Conservation (phyloP, 2,888 invertebrate genomes). For the Mimas tiliae region DNA sequence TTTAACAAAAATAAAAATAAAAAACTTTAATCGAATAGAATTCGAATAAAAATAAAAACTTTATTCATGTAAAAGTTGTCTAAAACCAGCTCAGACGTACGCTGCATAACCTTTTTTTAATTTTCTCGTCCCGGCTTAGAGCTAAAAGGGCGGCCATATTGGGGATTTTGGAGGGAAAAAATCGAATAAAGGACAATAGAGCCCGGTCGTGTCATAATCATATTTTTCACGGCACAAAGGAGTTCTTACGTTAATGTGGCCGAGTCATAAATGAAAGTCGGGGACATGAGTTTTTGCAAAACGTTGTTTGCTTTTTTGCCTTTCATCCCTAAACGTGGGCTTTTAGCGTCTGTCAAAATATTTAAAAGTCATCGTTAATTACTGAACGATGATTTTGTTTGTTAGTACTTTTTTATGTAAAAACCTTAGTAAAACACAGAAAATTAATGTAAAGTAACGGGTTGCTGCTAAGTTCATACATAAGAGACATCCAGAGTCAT, state of each 20-base stretch:
- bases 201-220: slow-evolving; percentile 77
- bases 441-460: too few relatives aligned
- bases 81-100: slow-evolving; percentile 12
- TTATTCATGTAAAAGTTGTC: slow-evolving; percentile 9
- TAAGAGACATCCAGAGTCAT: too few relatives aligned
- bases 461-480: too few relatives aligned
- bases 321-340: slow-evolving; percentile 25
- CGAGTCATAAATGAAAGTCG: slow-evolving; percentile 77
- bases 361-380: slow-evolving; percentile 25
- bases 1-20: too few relatives aligned
- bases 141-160: slow-evolving; percentile 64
- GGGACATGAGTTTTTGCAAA: slow-evolving; percentile 33
- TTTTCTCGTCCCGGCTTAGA: slow-evolving; percentile 52
- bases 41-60: too few relatives aligned
- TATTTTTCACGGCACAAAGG: slow-evolving; percentile 79
- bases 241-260: slow-evolving; percentile 78
- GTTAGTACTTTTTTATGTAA: background rate
- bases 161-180: slow-evolving; percentile 66
- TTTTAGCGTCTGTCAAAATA: slow-evolving; percentile 18
- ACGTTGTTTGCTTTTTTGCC: slow-evolving; percentile 19
- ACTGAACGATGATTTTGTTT: background rate
- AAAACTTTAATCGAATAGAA: too few relatives aligned
- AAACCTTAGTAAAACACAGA: too few relatives aligned
- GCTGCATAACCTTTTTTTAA: slow-evolving; percentile 50
- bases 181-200: slow-evolving; percentile 79